Percentiles rank a stretch among this genome's conserved stretches.
These are phyloP conservation scores for Lagodon rhomboides DNA, from an alignment of 2,797 vertebrate species.

Conservation along the genomic window DNA sequence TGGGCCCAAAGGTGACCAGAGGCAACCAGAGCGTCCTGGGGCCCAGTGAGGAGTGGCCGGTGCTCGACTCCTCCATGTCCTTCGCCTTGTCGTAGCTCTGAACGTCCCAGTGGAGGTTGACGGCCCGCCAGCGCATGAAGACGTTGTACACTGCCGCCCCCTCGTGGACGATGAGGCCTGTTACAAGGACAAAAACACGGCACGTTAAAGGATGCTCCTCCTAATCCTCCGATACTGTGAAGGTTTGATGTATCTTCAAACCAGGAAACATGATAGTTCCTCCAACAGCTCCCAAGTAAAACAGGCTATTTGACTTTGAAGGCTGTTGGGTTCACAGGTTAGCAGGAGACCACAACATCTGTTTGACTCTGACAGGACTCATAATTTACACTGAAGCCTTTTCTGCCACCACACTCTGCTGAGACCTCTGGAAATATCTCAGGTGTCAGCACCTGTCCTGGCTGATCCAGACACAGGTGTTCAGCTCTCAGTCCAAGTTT, in stretches of 20 bases:
- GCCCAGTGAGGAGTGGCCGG: conserved; percentile 78
- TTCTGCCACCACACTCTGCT: no score
- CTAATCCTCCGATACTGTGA: neutral
- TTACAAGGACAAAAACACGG: neutral
- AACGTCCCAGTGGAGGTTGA: conserved; percentile 96
- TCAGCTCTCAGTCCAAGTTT: no score
- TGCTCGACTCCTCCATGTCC: conserved; percentile 91
- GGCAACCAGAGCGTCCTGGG: conserved; percentile 81
- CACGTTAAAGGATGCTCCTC: neutral
- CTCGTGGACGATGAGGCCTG: conserved; percentile 94
- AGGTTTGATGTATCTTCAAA: neutral
- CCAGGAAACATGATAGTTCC: neutral
- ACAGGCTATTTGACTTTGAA: neutral
- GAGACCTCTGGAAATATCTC: no score
- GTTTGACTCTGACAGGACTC: no score
- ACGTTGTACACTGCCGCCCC: conserved; percentile 94
- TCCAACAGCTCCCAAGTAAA: neutral
- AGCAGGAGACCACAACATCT: no score
- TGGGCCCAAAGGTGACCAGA: conserved; percentile 82
- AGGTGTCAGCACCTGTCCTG: no score
- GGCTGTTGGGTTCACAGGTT: no score
- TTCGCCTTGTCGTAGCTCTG: conserved; percentile 93
- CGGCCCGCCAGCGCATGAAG: conserved; percentile 94
- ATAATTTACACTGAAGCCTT: no score
- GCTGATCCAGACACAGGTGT: no score